These are phyloP conservation scores for Melanotaenia nigrans DNA, from an alignment of 2,797 vertebrate species.

Conservation along the genomic window DNA sequence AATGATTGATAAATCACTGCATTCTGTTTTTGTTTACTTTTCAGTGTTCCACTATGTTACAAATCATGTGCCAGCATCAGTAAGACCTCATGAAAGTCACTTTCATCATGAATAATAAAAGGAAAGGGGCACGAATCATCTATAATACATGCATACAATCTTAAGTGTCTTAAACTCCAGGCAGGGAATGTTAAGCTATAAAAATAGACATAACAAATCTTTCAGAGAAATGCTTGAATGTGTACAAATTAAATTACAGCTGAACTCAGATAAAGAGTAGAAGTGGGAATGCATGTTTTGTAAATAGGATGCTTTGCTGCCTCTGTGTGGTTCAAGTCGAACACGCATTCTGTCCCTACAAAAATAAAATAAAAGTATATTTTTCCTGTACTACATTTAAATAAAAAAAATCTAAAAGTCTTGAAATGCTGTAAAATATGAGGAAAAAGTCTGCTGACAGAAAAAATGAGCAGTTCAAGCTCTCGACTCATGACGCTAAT, in stretches of 20 bases:
- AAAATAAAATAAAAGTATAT: not conserved
- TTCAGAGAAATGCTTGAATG: not conserved
- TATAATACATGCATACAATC: not conserved
- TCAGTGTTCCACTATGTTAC: not conserved
- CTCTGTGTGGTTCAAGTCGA: slow-evolving; percentile 52
- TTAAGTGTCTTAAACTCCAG: not conserved
- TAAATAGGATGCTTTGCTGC: slow-evolving; percentile 54
- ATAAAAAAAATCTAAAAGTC: not conserved
- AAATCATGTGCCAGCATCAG: not conserved
- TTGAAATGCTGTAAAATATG: not conserved
- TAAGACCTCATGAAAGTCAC: not conserved
- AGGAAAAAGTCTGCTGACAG: not conserved
- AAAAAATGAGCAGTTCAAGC: not conserved
- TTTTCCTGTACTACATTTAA: not conserved
- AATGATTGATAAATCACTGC: not conserved
- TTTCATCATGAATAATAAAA: not conserved
- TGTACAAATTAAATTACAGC: not conserved
- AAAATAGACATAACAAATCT: not conserved
- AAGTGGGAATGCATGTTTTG: not conserved
- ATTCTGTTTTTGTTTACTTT: not conserved
- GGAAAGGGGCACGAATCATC: not conserved
- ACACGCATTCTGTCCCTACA: not conserved
- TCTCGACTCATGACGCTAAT: not conserved
- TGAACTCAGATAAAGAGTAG: not conserved
- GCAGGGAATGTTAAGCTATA: not conserved